Conservation (phyloP, 2,888 invertebrate genomes). For the Masnerella sp. region DNA sequence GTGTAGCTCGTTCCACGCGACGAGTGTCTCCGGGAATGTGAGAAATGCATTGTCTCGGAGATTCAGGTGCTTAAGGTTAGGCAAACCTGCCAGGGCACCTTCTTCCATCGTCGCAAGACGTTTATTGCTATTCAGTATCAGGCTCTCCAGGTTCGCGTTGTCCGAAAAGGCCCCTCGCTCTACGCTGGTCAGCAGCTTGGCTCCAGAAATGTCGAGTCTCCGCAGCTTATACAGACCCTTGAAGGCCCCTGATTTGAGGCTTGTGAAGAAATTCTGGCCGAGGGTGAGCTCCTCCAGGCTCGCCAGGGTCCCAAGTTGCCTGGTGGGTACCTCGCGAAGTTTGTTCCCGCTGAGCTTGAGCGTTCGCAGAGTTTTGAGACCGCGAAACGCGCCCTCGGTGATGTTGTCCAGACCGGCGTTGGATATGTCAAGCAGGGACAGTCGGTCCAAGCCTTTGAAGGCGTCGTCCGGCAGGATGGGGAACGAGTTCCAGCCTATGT, state of each 20-base stretch:
- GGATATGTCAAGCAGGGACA: constrained; percentile 87
- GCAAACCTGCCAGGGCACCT: constrained; percentile 86
- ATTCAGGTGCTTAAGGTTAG: constrained; percentile 87
- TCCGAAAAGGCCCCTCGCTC: constrained; percentile 88
- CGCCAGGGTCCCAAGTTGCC: constrained; percentile 84
- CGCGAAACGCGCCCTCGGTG: constrained; percentile 86
- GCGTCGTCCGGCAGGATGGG: constrained; percentile 86
- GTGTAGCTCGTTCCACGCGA: constrained; percentile 87
- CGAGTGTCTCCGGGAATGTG: constrained; percentile 87
- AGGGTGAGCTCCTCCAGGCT: constrained; percentile 89
- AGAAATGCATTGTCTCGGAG: constrained; percentile 88
- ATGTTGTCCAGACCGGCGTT: constrained; percentile 90
- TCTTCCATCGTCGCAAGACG: constrained; percentile 86
- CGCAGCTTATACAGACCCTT: constrained; percentile 88
- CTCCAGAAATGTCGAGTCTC: constrained; percentile 87
- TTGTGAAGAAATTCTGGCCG: constrained; percentile 89
- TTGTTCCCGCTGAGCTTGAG: constrained; percentile 90
- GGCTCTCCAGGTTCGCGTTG: constrained; percentile 88
- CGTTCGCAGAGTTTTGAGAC: constrained; percentile 86
- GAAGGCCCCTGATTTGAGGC: constrained; percentile 86
- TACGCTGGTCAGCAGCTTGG: constrained; percentile 84
- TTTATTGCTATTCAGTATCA: constrained; percentile 88
- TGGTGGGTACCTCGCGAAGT: constrained; percentile 85
- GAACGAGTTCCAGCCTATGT: constrained; percentile 90
- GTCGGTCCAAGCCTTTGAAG: constrained; percentile 86